Evolutionary conservation across 2,113 vertebrate genomes (phyloP).

Genomic region (Chunga burmeisteri): DNA sequence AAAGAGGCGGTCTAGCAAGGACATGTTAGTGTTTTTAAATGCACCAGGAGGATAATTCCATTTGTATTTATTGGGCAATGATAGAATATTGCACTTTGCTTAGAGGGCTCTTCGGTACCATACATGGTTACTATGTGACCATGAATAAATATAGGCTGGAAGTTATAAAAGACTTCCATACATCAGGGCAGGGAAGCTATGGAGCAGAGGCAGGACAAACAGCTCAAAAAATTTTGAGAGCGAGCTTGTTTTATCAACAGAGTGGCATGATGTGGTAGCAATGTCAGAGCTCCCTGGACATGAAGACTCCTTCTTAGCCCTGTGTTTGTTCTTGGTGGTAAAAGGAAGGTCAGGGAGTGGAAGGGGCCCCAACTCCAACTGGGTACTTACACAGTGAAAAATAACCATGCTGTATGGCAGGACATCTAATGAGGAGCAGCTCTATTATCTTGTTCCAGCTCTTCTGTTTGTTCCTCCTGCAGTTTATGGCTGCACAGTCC

Average conservation of each 20-base stretch:
- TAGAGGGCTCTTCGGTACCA: not conserved
- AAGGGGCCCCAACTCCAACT: not conserved
- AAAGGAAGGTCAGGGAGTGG: not conserved
- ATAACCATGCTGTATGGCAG: not conserved
- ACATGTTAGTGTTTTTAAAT: not conserved
- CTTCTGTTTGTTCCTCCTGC: not conserved
- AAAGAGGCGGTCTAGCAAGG: not conserved
- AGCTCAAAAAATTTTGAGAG: not conserved
- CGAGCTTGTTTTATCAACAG: not conserved
- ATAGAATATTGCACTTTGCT: not conserved
- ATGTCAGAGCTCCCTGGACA: not conserved
- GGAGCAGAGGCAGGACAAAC: not conserved
- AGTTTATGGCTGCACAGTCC: not conserved
- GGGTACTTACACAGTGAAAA: not conserved
- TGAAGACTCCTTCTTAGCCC: not conserved
- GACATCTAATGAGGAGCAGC: not conserved
- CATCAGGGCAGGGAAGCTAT: not conserved
- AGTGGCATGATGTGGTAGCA: not conserved
- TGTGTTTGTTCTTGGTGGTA: not conserved
- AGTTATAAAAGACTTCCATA: not conserved
- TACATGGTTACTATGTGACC: not conserved
- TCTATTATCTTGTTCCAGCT: not conserved
- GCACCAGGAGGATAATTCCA: not conserved
- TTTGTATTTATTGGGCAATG: not conserved
- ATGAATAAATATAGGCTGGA: not conserved